Conservation (phyloP, 2,888 invertebrate species). For the Linnaemya tessellans region DNA sequence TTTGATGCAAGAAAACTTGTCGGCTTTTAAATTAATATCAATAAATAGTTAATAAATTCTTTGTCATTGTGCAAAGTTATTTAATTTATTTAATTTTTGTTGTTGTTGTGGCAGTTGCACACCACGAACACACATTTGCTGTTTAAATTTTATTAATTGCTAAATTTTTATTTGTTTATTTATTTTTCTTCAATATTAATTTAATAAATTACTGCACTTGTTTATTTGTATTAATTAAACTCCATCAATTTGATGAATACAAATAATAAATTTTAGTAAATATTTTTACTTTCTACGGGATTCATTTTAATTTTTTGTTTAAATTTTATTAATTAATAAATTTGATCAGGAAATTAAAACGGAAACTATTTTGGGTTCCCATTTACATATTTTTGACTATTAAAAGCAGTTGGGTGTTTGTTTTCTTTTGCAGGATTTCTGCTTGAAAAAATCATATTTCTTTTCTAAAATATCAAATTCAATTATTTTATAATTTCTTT, state of each 20-base stretch:
- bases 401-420: neutral
- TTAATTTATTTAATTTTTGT: too few species aligned
- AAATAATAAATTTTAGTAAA: too few species aligned
- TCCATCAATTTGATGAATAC: too few species aligned
- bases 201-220: too few species aligned
- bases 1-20: neutral
- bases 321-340: too few species aligned
- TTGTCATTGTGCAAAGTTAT: neutral
- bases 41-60: neutral
- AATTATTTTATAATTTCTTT: constrained; percentile 22
- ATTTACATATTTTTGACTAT: too few species aligned
- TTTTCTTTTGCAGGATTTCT: constrained; percentile 43
- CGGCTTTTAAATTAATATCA: neutral
- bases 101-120: too few species aligned
- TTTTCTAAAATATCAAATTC: constrained; percentile 23
- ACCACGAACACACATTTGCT: neutral
- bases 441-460: constrained; percentile 12
- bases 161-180: neutral
- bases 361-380: too few species aligned
- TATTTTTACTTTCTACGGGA: too few species aligned
- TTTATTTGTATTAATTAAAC: too few species aligned
- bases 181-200: neutral
- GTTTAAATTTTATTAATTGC: neutral
- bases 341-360: too few species aligned
- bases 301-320: too few species aligned